These are phyloP conservation scores for Pheosia tremula DNA, from an alignment of 2,888 invertebrate species.

Conservation along the genomic window DNA sequence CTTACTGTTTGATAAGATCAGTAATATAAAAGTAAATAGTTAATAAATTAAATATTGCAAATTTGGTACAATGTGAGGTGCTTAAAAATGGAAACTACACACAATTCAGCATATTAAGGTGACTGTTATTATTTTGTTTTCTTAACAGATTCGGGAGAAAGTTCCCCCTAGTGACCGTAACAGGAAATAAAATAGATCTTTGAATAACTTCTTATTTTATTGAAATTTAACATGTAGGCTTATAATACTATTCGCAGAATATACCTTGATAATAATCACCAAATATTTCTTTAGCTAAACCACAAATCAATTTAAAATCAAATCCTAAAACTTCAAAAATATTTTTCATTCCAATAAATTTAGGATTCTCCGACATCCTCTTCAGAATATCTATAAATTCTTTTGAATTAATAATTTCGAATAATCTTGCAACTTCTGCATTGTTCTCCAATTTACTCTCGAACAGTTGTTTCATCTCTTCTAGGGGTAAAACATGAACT, in stretches of 20 bases:
- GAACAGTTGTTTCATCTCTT: constrained; percentile 49
- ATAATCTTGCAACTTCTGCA: constrained; percentile 44
- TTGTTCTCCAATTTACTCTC: constrained; percentile 47
- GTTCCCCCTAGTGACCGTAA: not conserved
- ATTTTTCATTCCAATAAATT: constrained; percentile 44
- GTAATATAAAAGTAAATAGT: not conserved
- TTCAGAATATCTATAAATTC: constrained; percentile 51
- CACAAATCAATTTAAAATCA: constrained; percentile 45
- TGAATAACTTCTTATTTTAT: too few relatives aligned
- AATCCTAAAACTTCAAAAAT: constrained; percentile 49
- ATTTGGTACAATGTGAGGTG: not conserved
- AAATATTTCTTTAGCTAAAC: constrained; percentile 42
- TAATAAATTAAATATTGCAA: constrained; percentile 7
- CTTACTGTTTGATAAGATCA: constrained; percentile 41
- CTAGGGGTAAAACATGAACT: constrained; percentile 41
- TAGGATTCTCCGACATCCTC: constrained; percentile 45
- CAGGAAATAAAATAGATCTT: too few relatives aligned
- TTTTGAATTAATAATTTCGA: constrained; percentile 46
- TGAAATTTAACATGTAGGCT: too few relatives aligned
- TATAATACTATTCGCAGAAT: constrained; percentile 35
- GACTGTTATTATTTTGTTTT: not conserved
- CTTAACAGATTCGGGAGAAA: not conserved
- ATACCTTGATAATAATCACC: constrained; percentile 46
- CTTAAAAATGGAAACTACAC: constrained; percentile 6
- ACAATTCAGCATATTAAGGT: not conserved